A percentile compares a stretch with the other conserved stretches of the same genome.
Evolutionary conservation across 1,140 invertebrate species (phyloP).

Genomic region (Chrysoperla carnea): DNA sequence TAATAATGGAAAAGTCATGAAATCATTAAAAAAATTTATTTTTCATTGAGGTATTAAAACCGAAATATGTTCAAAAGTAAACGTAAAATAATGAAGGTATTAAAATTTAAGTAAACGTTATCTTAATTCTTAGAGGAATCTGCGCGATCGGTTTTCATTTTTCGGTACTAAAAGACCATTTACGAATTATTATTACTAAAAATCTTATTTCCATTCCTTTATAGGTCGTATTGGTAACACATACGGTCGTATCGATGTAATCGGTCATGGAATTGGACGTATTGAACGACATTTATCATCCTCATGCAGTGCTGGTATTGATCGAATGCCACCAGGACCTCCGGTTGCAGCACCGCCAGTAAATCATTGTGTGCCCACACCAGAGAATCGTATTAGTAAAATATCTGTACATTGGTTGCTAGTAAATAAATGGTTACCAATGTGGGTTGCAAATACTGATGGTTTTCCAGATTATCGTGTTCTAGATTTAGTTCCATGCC

Average conservation of each 20-base stretch:
- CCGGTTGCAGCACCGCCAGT: slow-evolving; percentile 9
- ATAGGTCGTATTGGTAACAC: slow-evolving; percentile 24
- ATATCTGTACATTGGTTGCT: slow-evolving; percentile 34
- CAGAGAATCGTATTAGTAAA: slow-evolving; percentile 27
- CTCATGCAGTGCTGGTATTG: slow-evolving; percentile 35
- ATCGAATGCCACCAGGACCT: slow-evolving; percentile 22
- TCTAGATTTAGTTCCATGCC: slow-evolving; percentile 24
- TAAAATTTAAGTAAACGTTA: too few species aligned
- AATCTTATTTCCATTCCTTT: too few species aligned
- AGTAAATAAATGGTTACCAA: slow-evolving; percentile 34
- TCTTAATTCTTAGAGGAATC: too few species aligned
- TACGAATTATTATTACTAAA: too few species aligned
- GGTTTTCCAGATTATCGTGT: slow-evolving; percentile 32
- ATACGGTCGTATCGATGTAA: slow-evolving; percentile 31
- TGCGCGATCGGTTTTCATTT: too few species aligned
- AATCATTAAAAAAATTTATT: too few species aligned
- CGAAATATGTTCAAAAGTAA: too few species aligned
- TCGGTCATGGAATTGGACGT: slow-evolving; percentile 32
- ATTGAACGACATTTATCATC: slow-evolving; percentile 34
- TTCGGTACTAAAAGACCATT: too few species aligned
- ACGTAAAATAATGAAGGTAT: too few species aligned
- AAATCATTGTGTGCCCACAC: slow-evolving; percentile 4
- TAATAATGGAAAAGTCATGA: too few species aligned
- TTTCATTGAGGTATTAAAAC: too few species aligned
- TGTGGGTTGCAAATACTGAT: slow-evolving; percentile 32